Percentiles rank a stretch among this genome's conserved stretches.
Evolutionary conservation across 2,888 invertebrate species (phyloP).

Genomic region (Plagodis pulveraria): DNA sequence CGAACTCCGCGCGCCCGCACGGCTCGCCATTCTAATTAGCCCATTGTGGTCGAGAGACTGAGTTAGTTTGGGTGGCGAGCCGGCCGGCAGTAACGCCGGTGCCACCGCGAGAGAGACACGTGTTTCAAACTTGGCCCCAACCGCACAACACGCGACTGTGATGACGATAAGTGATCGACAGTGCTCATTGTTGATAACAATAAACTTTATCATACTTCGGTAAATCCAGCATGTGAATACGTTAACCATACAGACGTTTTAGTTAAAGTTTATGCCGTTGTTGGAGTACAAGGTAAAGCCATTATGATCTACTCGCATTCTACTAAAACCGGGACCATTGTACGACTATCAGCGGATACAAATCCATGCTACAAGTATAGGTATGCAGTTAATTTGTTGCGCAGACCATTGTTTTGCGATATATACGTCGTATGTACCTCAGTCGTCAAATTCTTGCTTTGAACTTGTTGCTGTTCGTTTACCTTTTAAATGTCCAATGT

Average conservation of each 20-base stretch:
- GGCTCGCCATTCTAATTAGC: constrained; percentile 83
- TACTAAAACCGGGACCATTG: constrained; percentile 71
- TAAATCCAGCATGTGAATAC: constrained; percentile 63
- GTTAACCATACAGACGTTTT: constrained; percentile 41
- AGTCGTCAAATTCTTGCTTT: constrained; percentile 20
- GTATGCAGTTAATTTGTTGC: constrained; percentile 45
- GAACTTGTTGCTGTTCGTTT: constrained; percentile 13
- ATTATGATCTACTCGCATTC: constrained; percentile 72
- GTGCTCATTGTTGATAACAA: constrained; percentile 68
- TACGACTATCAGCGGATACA: constrained; percentile 58
- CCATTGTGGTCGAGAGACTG: constrained; percentile 70
- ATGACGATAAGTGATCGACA: constrained; percentile 78
- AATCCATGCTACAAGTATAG: constrained; percentile 52
- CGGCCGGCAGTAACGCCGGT: constrained; percentile 77
- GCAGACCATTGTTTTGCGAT: constrained; percentile 33
- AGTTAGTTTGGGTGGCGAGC: constrained; percentile 72
- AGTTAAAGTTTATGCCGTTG: constrained; percentile 63
- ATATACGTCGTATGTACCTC: constrained; percentile 17
- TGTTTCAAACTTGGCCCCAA: constrained; percentile 43
- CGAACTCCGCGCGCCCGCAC: constrained; percentile 64
- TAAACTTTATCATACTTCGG: constrained; percentile 53
- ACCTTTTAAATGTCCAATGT: background rate
- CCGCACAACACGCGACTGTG: constrained; percentile 65
- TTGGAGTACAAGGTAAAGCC: constrained; percentile 77
- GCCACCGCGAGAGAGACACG: constrained; percentile 63